Evolutionary conservation across 2,888 invertebrate genomes (phyloP), one percentile per base, ranked within the genome.

Genomic region (Galerucella calmariensis): DNA sequence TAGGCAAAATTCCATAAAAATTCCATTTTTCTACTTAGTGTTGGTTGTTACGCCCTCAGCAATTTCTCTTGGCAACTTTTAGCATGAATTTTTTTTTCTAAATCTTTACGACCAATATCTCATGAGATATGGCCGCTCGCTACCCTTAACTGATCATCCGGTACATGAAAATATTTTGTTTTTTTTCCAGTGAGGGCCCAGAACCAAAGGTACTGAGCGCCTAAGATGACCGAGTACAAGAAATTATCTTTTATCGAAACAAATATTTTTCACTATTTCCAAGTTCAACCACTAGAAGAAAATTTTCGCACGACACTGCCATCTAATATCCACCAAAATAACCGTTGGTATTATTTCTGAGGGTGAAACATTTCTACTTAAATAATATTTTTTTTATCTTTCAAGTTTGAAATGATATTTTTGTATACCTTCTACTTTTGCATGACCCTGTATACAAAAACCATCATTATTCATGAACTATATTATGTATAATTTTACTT

Each of bases 181-280:
- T 82, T 80, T 80, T 44, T 85, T 85, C 74, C 81, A 86, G 87
- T 86, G 84, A 83, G 86, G 81, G 86, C 86, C 78, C 84, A 84
- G 79, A 84, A 84, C 81, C 85, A 84, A 81, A 82, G 81, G 82
- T 82, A 85, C 75, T 83, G 77, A 81, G 56, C 61, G 71, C 77
- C 75, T 67, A 78, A 74, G 69, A 56, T 67, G 73, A 66, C 41
- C 44, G 70, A 75, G 74, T 74, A 74, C 76, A 76, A 76, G 69
- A 62, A 77, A 61, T 75, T 74, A 35, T 35, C 8, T 35, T 35
- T 35, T 35, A 35, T 35, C 8, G 27, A 20, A 46, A 46, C 41
- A 63, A n/a, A 16, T 11, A 53, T 27, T 51, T 66, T 67, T 41
- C 67, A 9, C 56, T 67, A n/a, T n/a, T 35, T 9, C 5, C 1